These are phyloP conservation scores for Ctenomys sociabilis DNA, from an alignment of 2,113 vertebrate genomes.

Conservation along the genomic window DNA sequence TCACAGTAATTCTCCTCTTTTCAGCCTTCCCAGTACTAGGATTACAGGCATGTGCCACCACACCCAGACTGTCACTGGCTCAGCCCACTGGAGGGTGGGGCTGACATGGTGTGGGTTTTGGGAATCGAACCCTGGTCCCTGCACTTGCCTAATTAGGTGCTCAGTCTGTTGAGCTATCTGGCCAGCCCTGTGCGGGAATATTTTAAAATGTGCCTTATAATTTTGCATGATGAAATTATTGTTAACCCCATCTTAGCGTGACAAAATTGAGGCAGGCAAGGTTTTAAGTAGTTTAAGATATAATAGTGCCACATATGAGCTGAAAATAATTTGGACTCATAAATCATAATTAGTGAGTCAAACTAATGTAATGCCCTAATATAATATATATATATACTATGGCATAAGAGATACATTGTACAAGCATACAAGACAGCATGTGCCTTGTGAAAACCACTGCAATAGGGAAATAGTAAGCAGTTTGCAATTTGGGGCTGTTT, in stretches of 20 bases:
- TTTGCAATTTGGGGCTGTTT: neutral
- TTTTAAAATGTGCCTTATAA: neutral
- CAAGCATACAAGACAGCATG: neutral
- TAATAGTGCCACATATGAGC: neutral
- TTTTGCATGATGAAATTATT: neutral
- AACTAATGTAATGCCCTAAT: too few species aligned
- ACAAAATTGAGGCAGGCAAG: neutral
- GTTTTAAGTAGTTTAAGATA: neutral
- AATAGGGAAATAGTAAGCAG: neutral
- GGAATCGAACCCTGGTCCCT: too few species aligned
- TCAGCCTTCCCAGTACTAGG: too few species aligned
- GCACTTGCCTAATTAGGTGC: too few species aligned
- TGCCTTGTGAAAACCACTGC: neutral
- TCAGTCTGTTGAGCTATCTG: too few species aligned
- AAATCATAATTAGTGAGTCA: neutral
- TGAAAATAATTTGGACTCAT: neutral
- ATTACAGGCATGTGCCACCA: too few species aligned
- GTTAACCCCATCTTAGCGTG: neutral
- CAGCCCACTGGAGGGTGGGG: too few species aligned
- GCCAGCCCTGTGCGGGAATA: neutral
- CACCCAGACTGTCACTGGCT: too few species aligned
- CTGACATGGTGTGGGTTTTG: too few species aligned
- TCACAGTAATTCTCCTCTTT: too few species aligned
- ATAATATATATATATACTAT: neutral
- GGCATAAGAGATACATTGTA: too few species aligned